Evolutionary conservation across 2,888 invertebrate genomes (phyloP).

Genomic region (Nomada fucata): DNA sequence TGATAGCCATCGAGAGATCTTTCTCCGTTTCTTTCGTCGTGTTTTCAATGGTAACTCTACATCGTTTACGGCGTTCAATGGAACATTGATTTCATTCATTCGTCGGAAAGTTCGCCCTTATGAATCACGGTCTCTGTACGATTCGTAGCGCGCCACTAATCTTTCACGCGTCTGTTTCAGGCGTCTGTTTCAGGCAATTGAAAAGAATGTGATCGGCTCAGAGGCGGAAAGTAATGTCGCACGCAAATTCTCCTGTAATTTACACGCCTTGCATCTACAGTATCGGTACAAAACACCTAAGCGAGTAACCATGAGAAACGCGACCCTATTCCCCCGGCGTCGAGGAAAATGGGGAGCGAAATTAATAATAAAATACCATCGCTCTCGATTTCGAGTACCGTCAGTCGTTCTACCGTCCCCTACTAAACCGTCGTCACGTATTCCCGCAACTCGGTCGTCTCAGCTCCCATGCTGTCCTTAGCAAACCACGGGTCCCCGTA

Average conservation of each 20-base stretch:
- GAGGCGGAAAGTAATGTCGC: conserved; percentile 35
- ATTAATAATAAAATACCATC: conserved; percentile 46
- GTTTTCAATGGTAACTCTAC: too few relatives aligned
- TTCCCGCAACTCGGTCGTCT: conserved; percentile 78
- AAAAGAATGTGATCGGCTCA: neutral
- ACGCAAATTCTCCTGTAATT: conserved; percentile 8
- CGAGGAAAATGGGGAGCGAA: neutral
- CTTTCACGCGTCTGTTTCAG: conserved; percentile 2
- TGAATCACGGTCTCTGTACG: conserved; percentile 34
- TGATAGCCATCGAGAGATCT: conserved; percentile 9
- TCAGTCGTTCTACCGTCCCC: conserved; percentile 32
- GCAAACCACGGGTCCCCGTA: conserved; percentile 79
- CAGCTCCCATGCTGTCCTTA: conserved; percentile 56
- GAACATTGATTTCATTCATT: too few relatives aligned
- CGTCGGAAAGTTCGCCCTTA: conserved; percentile 12
- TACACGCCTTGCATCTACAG: conserved; percentile 1
- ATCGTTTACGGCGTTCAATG: too few relatives aligned
- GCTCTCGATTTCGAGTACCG: conserved; percentile 50
- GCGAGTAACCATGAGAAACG: conserved; percentile 42
- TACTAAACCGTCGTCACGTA: conserved; percentile 82
- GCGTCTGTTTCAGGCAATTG: conserved; percentile 11
- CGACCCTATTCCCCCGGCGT: neutral
- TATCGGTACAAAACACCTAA: conserved; percentile 53
- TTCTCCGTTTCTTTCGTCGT: neutral
- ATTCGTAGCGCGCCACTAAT: conserved; percentile 10